Conservation (phyloP, 1,140 invertebrate species). For the Anagrus nilaparvatae region DNA sequence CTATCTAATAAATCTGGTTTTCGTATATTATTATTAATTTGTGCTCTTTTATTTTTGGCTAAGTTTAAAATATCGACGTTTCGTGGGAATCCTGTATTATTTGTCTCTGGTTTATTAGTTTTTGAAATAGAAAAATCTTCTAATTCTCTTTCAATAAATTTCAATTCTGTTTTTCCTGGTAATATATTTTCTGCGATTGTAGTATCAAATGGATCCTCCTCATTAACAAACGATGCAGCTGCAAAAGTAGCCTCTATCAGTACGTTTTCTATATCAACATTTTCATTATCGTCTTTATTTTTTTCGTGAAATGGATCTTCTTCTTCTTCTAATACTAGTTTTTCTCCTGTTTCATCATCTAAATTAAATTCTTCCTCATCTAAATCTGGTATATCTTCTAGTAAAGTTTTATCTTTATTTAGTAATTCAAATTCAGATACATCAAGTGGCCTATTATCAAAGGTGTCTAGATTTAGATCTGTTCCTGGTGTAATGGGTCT, state of each 20-base stretch:
- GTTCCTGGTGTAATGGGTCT: conserved; percentile 22
- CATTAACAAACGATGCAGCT: conserved; percentile 36
- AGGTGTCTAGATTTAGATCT: conserved; percentile 9
- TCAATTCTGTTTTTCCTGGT: conserved; percentile 54
- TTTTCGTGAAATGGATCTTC: conserved; percentile 36
- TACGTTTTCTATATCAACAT: conserved; percentile 23
- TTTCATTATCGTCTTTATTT: conserved; percentile 26
- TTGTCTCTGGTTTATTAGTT: conserved; percentile 35
- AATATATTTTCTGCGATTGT: conserved; percentile 69
- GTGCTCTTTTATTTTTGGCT: conserved; percentile 1
- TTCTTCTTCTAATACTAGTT: conserved; percentile 25
- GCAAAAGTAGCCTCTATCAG: conserved; percentile 38
- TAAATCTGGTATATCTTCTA: conserved; percentile 37
- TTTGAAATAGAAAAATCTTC: conserved; percentile 34
- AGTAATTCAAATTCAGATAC: conserved; percentile 35
- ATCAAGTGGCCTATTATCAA: conserved; percentile 13
- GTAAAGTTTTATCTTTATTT: conserved; percentile 34
- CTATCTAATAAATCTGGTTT: conserved; percentile 56
- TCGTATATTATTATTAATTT: background rate
- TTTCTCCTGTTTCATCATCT: conserved; percentile 19
- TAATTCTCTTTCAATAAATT: conserved; percentile 52
- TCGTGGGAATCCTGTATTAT: conserved; percentile 43
- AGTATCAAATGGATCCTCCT: conserved; percentile 76
- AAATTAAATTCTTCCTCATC: conserved; percentile 41
- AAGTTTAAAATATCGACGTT: conserved; percentile 36